Conservation (phyloP, 1,140 invertebrate species). For the Diabrotica undecimpunctata region DNA sequence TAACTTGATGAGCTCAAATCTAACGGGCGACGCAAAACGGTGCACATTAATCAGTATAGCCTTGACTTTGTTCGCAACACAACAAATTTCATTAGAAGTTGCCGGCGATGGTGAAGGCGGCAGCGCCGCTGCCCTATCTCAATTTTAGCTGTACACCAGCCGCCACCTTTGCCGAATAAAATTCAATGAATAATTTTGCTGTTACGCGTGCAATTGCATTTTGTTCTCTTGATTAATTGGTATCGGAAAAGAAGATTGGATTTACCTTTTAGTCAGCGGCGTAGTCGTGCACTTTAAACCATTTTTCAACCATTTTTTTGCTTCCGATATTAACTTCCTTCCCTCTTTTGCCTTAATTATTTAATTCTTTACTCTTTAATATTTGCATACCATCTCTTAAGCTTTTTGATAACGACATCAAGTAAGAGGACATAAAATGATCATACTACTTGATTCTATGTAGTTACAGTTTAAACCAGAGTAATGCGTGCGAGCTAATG, state of each 20-base stretch:
- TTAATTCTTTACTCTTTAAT: too few species aligned
- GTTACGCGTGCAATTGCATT: slow-evolving; percentile 11
- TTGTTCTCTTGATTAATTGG: slow-evolving; percentile 1
- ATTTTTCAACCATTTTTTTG: too few species aligned
- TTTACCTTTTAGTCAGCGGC: neutral
- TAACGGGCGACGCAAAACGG: slow-evolving; percentile 38
- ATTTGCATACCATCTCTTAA: too few species aligned
- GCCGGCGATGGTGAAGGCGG: too few species aligned
- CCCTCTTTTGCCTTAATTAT: too few species aligned
- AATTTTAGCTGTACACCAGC: neutral
- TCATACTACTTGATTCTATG: too few species aligned
- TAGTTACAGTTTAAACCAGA: too few species aligned
- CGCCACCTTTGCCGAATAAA: slow-evolving; percentile 5
- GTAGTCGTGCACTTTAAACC: neutral
- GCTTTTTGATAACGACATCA: too few species aligned
- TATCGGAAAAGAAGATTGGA: neutral
- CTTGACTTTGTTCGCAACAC: slow-evolving; percentile 27
- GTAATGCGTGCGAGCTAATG: too few species aligned
- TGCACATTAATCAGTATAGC: slow-evolving; percentile 42
- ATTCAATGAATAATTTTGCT: slow-evolving; percentile 11
- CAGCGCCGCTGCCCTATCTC: neutral
- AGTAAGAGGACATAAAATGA: too few species aligned
- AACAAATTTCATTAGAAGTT: slow-evolving; percentile 15
- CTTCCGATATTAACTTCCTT: too few species aligned
- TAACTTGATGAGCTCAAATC: slow-evolving; percentile 40